Evolutionary conservation across 2,797 vertebrate species (phyloP), one percentile per base, ranked within the genome.

Genomic region (Phalanger gymnotis): DNA sequence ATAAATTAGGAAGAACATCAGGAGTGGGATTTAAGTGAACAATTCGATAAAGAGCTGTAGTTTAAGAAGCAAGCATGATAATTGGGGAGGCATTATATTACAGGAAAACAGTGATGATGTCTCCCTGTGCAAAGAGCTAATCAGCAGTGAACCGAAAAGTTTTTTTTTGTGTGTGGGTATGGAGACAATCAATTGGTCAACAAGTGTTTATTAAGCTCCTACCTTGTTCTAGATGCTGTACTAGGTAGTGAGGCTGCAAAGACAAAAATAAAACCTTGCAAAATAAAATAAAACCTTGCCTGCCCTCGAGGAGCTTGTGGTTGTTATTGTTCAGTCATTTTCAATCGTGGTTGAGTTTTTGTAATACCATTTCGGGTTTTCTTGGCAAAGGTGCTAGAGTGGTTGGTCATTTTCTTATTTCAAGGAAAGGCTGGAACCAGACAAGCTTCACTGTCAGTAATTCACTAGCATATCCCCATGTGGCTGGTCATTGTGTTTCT

Each of bases 1-100:
- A 81, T 57, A 95, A 52, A 81, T 51, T 58, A 92, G 28, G 93
- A 97, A 93, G 53, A 90, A 54, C 22, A 51, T 52, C 31, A 57
- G 2, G 1, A 10, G 30, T n/a, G 1, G 52, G 12, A 12, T 47
- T 13, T 61, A 5, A 5, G 22, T 5, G 31, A 52, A 90, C 0
- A 7, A 53, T n/a, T 2, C 73, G 87, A 47, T 28, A 53, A 92
- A 66, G 94, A n/a, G 2, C 28, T 57, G 22, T 31, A 40, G 81
- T 89, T 97, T 95, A 90, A 4, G 66, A 58, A 90, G 13, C 40
- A 94, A 61, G 89, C 19, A 27, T 93, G 27, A 7, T 54, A 91
- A 92, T 31, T 94, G 57, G 53, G 34, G 89, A 92, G 55, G 0
- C 54, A 61, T 91, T 92, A 40, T 31, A 90, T 27, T 53, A 87